Evolutionary conservation across 2,888 invertebrate genomes (phyloP).

Genomic region (Tetranychus truncatus): DNA sequence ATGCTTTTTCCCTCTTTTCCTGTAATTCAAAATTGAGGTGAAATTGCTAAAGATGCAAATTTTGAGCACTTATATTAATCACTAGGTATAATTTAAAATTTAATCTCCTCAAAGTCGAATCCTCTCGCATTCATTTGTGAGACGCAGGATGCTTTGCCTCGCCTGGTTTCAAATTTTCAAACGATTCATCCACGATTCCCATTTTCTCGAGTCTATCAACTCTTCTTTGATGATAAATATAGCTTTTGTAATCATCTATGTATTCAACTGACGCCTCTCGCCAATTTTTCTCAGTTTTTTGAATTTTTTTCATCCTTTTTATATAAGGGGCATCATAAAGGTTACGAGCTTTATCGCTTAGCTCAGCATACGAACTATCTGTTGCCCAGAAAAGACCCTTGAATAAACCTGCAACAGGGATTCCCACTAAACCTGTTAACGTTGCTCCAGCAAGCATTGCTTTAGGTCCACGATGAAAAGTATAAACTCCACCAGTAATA

Average conservation of each 20-base stretch:
- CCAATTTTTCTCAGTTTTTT: not conserved
- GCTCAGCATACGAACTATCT: not conserved
- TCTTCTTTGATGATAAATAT: not conserved
- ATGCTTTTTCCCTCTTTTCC: too few species aligned
- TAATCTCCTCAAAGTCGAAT: too few species aligned
- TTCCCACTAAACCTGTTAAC: constrained; percentile 15
- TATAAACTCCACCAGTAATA: constrained; percentile 12
- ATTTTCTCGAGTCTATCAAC: not conserved
- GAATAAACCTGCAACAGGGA: not conserved
- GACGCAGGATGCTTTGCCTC: not conserved
- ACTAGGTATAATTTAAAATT: too few species aligned
- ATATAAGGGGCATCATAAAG: not conserved
- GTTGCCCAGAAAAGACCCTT: not conserved
- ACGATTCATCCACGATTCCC: not conserved
- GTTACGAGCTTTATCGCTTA: not conserved
- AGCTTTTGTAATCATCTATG: not conserved
- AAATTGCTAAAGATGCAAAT: too few species aligned
- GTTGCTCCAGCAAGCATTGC: constrained; percentile 10
- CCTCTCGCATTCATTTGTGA: too few species aligned
- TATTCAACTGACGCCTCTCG: not conserved
- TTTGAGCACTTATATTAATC: too few species aligned
- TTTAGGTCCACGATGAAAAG: constrained; percentile 15
- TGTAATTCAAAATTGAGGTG: too few species aligned
- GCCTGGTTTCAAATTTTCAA: not conserved
- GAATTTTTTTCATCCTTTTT: not conserved